Evolutionary conservation across 2,113 vertebrate species (phyloP), one percentile per base, ranked within the genome.

Genomic region (Murina feae): DNA sequence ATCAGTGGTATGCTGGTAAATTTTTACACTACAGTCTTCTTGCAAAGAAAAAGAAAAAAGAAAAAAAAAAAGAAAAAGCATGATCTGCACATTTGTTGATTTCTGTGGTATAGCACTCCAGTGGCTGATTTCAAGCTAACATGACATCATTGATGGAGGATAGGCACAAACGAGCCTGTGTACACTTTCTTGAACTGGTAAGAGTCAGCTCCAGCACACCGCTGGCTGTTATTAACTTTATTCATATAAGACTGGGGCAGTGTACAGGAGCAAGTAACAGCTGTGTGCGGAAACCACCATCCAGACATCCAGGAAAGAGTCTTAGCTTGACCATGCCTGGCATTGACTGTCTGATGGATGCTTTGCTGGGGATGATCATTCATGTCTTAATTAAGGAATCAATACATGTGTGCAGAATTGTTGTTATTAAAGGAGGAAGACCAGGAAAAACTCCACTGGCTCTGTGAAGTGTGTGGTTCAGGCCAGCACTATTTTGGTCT

Each of bases 391-490:
- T 47, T 83, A 91, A 89, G 17, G 21, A 80, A 82, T 63, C 25
- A 18, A 9, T 37, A 39, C 72, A n/a, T 9, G 12, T 72, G 35
- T 60, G n/a, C 32, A 49, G 44, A 28, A 17, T n/a, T 76, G 71
- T 81, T 95, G 58, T 49, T 55, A 30, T 44, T 60, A 71, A 75
- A 86, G 69, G n/a, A 75, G 51, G 79, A 88, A 39, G 13, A 9
- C 30, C 32, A 16, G 47, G 55, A 16, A 74, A 65, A 51, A 5
- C 37, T 69, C 5, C 2, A 6, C 28, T 18, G 1, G 37, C 44
- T 69, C 12, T 66, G 10, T 49, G 44, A 23, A 42, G 7, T 42
- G 9, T 30, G 1, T 58, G 68, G 23, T 37, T 55, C 55, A 37
- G 63, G 28, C 2, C 30, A 21, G n/a, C 1, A 14, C 30, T 47